phyloP scores from a whole-genome alignment of 2,113 vertebrate species.

The Urocitellus parryii region DNA sequence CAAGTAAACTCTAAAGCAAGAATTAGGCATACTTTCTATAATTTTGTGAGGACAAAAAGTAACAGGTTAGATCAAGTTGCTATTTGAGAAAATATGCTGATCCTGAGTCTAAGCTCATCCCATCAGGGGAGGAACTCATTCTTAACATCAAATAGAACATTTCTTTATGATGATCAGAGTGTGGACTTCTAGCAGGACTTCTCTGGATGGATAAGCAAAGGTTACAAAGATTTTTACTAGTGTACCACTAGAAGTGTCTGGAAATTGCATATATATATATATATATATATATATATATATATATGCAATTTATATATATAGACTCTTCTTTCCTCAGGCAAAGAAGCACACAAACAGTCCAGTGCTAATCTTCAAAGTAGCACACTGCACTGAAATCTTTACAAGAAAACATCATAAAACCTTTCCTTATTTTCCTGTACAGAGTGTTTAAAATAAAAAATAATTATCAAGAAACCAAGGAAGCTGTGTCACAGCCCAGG shows the following conservation, averaged over 20 bases:
- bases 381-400: neutral
- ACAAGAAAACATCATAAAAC: neutral
- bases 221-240: neutral
- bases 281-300: too few relatives aligned
- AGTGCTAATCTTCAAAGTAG: neutral
- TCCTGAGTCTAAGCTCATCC: neutral
- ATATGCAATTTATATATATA: neutral
- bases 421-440: neutral
- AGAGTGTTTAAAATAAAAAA: conserved; percentile 64
- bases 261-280: neutral
- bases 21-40: neutral
- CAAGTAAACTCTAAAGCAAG: conserved; percentile 2
- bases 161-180: neutral
- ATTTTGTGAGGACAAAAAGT: conserved; percentile 3
- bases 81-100: conserved; percentile 19
- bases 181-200: neutral
- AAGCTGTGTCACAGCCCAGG: conserved; percentile 67
- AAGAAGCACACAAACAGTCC: neutral
- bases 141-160: neutral
- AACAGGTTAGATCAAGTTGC: neutral
- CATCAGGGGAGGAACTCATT: neutral
- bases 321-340: neutral
- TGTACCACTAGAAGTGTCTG: neutral
- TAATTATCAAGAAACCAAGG: conserved; percentile 63
- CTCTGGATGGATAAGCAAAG: neutral